Evolutionary conservation across 2,113 vertebrate genomes (phyloP).

Genomic region (Monopterus albus): DNA sequence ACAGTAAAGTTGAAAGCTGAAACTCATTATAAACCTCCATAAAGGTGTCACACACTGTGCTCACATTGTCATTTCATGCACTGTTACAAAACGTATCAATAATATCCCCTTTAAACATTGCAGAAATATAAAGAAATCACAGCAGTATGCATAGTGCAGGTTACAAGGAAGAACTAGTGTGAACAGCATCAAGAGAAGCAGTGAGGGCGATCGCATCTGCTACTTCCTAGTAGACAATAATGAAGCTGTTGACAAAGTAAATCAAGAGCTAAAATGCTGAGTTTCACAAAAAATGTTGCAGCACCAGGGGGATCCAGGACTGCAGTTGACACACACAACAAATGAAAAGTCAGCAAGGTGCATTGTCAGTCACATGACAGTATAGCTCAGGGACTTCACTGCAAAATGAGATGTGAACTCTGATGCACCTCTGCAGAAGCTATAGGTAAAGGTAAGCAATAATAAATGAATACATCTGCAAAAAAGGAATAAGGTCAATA

Average conservation of each 20-base stretch:
- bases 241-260: conserved; percentile 55
- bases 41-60: not conserved
- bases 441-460: conserved; percentile 67
- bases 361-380: conserved; percentile 65
- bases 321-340: conserved; percentile 43
- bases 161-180: not conserved
- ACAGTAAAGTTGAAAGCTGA: not conserved
- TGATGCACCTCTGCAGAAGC: conserved; percentile 55
- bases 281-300: conserved; percentile 47
- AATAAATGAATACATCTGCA: conserved; percentile 63
- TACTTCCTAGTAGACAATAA: conserved; percentile 27
- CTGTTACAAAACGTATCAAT: conserved; percentile 5
- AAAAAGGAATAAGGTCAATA: conserved; percentile 65
- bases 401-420: conserved; percentile 63
- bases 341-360: conserved; percentile 61
- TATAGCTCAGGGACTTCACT: conserved; percentile 40
- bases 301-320: conserved; percentile 47
- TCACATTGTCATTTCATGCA: not conserved
- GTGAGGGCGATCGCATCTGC: conserved; percentile 2
- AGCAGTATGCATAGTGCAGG: not conserved
- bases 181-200: conserved; percentile 1
- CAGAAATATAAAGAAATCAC: not conserved
- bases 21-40: not conserved
- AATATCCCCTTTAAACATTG: not conserved
- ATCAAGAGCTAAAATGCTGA: conserved; percentile 60